phyloP scores from a whole-genome alignment of 2,113 vertebrate genomes.

The Sula dactylatra region DNA sequence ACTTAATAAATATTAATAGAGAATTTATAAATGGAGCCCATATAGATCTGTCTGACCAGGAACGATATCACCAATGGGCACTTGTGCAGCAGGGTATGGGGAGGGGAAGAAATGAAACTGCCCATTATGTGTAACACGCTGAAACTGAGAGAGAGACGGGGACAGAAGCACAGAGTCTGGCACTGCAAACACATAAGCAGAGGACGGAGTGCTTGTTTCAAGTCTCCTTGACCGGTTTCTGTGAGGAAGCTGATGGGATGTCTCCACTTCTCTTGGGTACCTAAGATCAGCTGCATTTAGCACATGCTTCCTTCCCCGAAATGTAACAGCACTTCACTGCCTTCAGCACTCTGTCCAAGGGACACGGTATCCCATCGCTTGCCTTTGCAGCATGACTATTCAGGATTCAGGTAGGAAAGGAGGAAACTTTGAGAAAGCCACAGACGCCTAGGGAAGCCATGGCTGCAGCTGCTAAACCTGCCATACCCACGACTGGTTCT shows the following conservation, averaged over 20 bases:
- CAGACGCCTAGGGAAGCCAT: background rate
- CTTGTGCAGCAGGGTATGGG: background rate
- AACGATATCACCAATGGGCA: slow-evolving; percentile 14
- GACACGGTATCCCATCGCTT: background rate
- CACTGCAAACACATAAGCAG: background rate
- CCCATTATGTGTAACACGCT: background rate
- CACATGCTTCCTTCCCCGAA: background rate
- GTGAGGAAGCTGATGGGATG: background rate
- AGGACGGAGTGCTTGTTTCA: background rate
- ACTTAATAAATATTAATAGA: slow-evolving; percentile 72
- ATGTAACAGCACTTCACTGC: background rate
- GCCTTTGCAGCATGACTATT: background rate
- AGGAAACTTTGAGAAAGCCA: background rate
- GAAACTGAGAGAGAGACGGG: background rate
- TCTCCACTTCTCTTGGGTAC: background rate
- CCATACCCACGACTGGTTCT: background rate
- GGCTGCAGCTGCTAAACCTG: background rate
- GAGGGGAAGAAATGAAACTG: slow-evolving; percentile 20
- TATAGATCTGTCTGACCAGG: slow-evolving; percentile 16
- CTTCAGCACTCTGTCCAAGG: background rate
- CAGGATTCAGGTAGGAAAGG: background rate
- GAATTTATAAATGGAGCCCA: slow-evolving; percentile 56
- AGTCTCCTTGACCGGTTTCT: background rate
- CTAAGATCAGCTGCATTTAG: background rate
- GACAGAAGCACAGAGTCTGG: background rate